Evolutionary conservation across 2,113 vertebrate genomes (phyloP).

Genomic region (Hipposideros armiger): DNA sequence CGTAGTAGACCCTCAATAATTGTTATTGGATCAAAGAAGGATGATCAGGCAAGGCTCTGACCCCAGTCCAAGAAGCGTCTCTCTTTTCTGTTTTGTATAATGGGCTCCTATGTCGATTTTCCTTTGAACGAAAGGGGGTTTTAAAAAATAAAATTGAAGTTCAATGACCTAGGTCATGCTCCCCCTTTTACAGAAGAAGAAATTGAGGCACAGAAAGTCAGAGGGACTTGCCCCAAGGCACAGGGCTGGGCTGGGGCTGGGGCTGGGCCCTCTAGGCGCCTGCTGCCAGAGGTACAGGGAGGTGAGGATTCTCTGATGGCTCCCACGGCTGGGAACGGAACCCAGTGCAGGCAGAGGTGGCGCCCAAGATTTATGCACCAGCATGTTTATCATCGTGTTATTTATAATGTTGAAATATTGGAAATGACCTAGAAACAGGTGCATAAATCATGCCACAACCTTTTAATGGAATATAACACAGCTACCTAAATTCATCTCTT

Average conservation of each 20-base stretch:
- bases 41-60: background rate
- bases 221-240: background rate
- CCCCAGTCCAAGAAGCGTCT: background rate
- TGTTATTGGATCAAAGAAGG: background rate
- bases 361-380: slow-evolving; percentile 50
- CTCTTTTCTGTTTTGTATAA: background rate
- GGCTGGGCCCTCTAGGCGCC: background rate
- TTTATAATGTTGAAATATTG: slow-evolving; percentile 74
- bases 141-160: background rate
- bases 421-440: slow-evolving; percentile 67
- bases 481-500: slow-evolving; percentile 61
- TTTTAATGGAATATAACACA: slow-evolving; percentile 56
- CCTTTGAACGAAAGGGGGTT: background rate
- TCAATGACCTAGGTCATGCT: background rate
- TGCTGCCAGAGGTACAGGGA: background rate
- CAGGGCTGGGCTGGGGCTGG: background rate
- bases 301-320: rapidly evolving
- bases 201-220: background rate
- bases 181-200: background rate
- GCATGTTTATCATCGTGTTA: slow-evolving; percentile 48
- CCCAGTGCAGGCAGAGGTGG: background rate
- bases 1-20: background rate
- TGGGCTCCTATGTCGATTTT: background rate
- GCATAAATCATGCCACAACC: slow-evolving; percentile 71
- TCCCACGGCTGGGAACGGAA: background rate